A percentile compares a stretch with the other conserved stretches of the same genome.
Conservation (phyloP, 2,888 invertebrate genomes). For the Caenorhabditis wallacei region DNA sequence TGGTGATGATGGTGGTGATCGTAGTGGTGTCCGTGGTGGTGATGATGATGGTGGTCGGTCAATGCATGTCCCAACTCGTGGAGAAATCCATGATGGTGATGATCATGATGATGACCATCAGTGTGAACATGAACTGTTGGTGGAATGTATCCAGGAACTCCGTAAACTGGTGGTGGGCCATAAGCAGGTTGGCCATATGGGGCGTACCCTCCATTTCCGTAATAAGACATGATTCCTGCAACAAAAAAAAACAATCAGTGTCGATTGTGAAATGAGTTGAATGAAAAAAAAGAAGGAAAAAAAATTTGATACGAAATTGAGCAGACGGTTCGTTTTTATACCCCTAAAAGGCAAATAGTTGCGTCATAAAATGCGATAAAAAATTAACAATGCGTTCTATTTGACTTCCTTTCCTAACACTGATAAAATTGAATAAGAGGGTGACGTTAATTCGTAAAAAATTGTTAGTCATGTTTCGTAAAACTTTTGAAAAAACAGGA, state of each 20-base stretch:
- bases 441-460: too few species aligned
- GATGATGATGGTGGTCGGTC: slow-evolving; percentile 37
- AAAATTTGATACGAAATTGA: too few species aligned
- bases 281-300: too few species aligned
- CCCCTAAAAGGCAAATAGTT: too few species aligned
- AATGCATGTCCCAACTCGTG: slow-evolving; percentile 26
- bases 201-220: slow-evolving; percentile 25
- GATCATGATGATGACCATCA: slow-evolving; percentile 27
- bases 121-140: slow-evolving; percentile 7
- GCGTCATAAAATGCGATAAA: too few species aligned
- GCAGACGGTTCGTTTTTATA: too few species aligned
- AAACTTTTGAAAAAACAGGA: too few species aligned
- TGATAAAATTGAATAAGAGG: too few species aligned
- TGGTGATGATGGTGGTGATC: slow-evolving; percentile 40
- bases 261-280: too few species aligned
- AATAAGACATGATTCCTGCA: slow-evolving; percentile 14
- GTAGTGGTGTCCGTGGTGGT: slow-evolving; percentile 25
- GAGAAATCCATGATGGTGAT: slow-evolving; percentile 33
- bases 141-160: slow-evolving; percentile 8
- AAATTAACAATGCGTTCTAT: too few species aligned
- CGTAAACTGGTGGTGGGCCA: slow-evolving; percentile 27
- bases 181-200: not conserved
- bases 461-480: too few species aligned
- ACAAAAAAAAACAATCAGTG: not conserved
- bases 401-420: too few species aligned